A percentile compares a stretch with the other conserved stretches of the same genome.
These are phyloP conservation scores for Brachyhypopomus occidentalis DNA, from an alignment of 2,113 vertebrate species.

Conservation along the genomic window DNA sequence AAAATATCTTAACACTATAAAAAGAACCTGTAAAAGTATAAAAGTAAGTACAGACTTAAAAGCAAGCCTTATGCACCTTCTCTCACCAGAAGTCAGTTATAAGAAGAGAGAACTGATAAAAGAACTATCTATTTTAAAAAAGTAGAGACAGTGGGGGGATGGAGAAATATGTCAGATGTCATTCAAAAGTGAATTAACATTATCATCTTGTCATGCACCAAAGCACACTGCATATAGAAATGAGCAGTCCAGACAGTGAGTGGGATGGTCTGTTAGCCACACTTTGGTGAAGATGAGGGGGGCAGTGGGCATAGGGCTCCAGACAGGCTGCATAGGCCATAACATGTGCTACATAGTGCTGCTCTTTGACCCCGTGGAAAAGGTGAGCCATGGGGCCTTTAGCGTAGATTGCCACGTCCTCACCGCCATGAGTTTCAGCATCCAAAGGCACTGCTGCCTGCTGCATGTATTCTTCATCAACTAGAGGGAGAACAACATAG, in stretches of 20 bases:
- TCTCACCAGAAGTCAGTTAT: background rate
- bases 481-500: constrained; percentile 53
- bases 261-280: background rate
- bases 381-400: constrained; percentile 82
- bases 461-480: constrained; percentile 79
- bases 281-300: constrained; percentile 52
- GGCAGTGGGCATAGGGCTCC: constrained; percentile 75
- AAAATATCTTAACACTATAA: background rate
- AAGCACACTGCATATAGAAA: constrained; percentile 57
- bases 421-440: constrained; percentile 78
- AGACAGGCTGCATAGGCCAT: constrained; percentile 80
- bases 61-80: too few relatives aligned
- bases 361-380: constrained; percentile 79
- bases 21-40: background rate
- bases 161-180: background rate
- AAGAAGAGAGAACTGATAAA: background rate
- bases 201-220: constrained; percentile 69
- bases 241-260: constrained; percentile 34
- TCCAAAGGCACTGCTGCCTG: constrained; percentile 78
- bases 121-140: background rate
- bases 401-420: constrained; percentile 80
- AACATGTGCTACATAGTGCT: constrained; percentile 80
- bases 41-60: too few relatives aligned
- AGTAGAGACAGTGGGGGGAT: too few relatives aligned
- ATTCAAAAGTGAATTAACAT: background rate